A percentile compares a stretch with the other conserved stretches of the same genome.
Conservation (phyloP, 1,140 invertebrate genomes). For the Manduca sexta region DNA sequence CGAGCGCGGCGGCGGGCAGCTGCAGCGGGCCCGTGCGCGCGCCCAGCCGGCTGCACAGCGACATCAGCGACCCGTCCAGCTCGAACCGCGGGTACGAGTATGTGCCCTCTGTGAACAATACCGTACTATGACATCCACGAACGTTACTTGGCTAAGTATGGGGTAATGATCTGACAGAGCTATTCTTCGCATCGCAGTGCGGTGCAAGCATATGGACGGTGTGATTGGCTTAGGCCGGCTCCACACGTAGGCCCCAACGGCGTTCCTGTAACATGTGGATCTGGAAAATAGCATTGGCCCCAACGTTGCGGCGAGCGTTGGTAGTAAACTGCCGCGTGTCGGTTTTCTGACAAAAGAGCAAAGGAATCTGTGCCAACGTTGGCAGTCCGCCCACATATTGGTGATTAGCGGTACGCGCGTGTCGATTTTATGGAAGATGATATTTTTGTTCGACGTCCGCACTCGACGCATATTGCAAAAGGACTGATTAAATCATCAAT, state of each 20-base stretch:
- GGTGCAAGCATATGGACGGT: no score
- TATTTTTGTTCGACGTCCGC: background rate
- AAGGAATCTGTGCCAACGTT: slow-evolving; percentile 2
- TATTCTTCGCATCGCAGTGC: no score
- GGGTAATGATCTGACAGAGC: no score
- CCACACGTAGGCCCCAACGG: background rate
- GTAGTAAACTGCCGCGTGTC: background rate
- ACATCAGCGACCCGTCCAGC: slow-evolving; percentile 68
- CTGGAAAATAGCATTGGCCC: background rate
- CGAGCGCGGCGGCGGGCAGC: slow-evolving; percentile 49
- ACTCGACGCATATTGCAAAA: background rate
- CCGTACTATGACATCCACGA: no score
- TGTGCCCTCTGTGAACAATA: slow-evolving; percentile 46
- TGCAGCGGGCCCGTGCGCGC: slow-evolving; percentile 49
- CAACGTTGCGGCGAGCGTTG: no score
- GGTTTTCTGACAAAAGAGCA: slow-evolving; percentile 1
- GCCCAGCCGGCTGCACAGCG: slow-evolving; percentile 49
- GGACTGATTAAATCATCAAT: background rate
- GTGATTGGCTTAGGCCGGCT: no score
- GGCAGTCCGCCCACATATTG: background rate
- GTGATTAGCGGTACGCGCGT: no score
- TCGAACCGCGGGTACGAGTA: slow-evolving; percentile 74
- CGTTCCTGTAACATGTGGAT: background rate
- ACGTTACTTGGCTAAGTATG: no score
- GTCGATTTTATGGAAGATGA: background rate